Evolutionary conservation across 2,888 invertebrate species (phyloP), one percentile per base, ranked within the genome.

Genomic region (Cheilosia grossa): DNA sequence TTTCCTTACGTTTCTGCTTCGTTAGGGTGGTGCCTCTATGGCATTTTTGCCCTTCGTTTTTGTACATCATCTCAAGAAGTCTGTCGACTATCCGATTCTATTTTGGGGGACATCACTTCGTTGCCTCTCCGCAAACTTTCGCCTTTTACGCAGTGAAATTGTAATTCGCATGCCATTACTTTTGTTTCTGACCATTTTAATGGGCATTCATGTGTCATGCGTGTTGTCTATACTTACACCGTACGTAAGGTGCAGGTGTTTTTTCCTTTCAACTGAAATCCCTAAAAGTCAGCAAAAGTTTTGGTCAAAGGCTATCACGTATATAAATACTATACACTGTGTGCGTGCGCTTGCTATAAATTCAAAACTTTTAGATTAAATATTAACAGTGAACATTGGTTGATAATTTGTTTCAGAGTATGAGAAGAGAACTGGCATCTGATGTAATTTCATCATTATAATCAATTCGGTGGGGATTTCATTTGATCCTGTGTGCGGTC

Each of bases 361-460:
- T 27, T 53, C 44, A 44, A 53, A 72, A 72, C 72, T 72, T 63
- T 51, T 42, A 53, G 53, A 63, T 72, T 72, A 61, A 61, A 72
- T 72, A 72, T 72, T 72, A 61, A 61, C 27, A 53, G 44, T 53
- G 13, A 63, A 63, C 42, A 44, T 72, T 53, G 42, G 27, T 51
- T 42, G 30, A 21, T 19, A 40, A 59, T 30, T 61, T 27, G 27
- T 27, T 7, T 27, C 27, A 27, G 6, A 27, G 27, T 21, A 21
- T 27, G 27, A 27, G 27, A 27, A 27, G 27, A 6, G 27, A 27
- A 27, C 27, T 27, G 6, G 6, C 27, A 27, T 27, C 27, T 1
- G 6, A 27, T 27, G 27, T 6, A 27, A 27, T 27, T 27, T 7
- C 1, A 27, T 6, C 6, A 27, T 27, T 27, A 27, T 6, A 6